Percentiles rank a stretch among this genome's conserved stretches.
Evolutionary conservation across 2,888 invertebrate genomes (phyloP).

Genomic region (Chrysolina americana): DNA sequence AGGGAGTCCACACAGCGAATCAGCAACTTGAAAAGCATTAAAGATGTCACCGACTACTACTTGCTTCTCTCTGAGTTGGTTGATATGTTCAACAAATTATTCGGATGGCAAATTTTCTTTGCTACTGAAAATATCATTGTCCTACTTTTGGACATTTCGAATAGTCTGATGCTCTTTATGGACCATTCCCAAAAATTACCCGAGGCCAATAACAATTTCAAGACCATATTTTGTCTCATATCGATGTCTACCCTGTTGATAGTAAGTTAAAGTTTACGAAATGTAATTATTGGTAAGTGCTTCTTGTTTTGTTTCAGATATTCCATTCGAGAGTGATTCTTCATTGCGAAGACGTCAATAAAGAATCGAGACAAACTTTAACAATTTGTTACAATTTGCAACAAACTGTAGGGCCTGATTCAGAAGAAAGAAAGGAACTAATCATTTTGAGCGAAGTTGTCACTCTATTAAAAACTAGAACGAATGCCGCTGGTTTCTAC

Average conservation of each 20-base stretch:
- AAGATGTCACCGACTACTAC: slow-evolving; percentile 47
- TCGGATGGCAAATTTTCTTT: slow-evolving; percentile 50
- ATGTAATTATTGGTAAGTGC: not conserved
- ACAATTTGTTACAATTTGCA: slow-evolving; percentile 48
- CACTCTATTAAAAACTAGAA: slow-evolving; percentile 43
- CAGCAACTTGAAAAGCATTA: slow-evolving; percentile 45
- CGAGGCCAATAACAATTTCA: slow-evolving; percentile 38
- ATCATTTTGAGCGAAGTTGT: slow-evolving; percentile 46
- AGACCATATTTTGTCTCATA: slow-evolving; percentile 39
- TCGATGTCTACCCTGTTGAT: slow-evolving; percentile 35
- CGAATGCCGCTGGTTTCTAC: slow-evolving; percentile 47
- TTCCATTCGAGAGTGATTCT: slow-evolving; percentile 42
- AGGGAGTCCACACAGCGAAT: slow-evolving; percentile 32
- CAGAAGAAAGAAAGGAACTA: slow-evolving; percentile 46
- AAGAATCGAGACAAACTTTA: slow-evolving; percentile 46
- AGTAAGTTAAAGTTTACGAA: slow-evolving; percentile 33
- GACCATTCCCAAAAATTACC: slow-evolving; percentile 34
- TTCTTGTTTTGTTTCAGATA: slow-evolving; percentile 38
- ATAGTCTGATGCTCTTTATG: slow-evolving; percentile 41
- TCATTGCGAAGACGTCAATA: slow-evolving; percentile 48
- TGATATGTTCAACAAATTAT: slow-evolving; percentile 48
- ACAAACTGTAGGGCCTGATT: slow-evolving; percentile 44
- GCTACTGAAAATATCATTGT: slow-evolving; percentile 43
- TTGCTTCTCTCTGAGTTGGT: slow-evolving; percentile 46
- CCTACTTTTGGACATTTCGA: slow-evolving; percentile 37